A percentile compares a stretch with the other conserved stretches of the same genome.
Evolutionary conservation across 2,797 vertebrate genomes (phyloP).

Genomic region (Schizopygopsis pylzovi): DNA sequence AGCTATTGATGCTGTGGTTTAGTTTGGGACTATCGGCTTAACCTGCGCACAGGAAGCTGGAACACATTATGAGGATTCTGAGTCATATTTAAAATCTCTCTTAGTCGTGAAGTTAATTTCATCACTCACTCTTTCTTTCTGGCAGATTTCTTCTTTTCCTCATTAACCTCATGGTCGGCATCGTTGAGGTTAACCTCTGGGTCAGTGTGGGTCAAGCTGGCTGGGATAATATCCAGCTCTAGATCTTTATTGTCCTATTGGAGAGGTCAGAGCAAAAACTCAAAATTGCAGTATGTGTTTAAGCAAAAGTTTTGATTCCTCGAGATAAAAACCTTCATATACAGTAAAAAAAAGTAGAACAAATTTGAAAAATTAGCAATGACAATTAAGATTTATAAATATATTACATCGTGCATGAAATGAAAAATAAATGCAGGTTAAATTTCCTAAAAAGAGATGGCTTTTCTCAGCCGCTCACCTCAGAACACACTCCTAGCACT

Average conservation of each 20-base stretch:
- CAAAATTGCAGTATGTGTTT: background rate
- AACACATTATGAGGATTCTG: background rate
- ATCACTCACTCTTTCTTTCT: conserved; percentile 93
- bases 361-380: background rate
- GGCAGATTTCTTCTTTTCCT: conserved; percentile 95
- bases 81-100: conserved; percentile 15
- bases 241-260: conserved; percentile 93
- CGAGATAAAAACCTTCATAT: background rate
- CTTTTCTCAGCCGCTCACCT: conserved; percentile 75
- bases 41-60: background rate
- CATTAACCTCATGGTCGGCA: conserved; percentile 91
- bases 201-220: conserved; percentile 94
- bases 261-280: background rate
- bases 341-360: background rate
- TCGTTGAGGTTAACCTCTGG: conserved; percentile 94
- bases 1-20: conserved; percentile 8
- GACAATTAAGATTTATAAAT: background rate
- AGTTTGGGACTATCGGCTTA: conserved; percentile 7
- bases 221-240: conserved; percentile 95
- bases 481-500: conserved; percentile 89
- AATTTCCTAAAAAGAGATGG: background rate
- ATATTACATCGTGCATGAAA: background rate
- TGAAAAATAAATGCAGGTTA: background rate
- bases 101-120: background rate
- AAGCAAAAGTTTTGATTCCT: background rate